Evolutionary conservation across 1,140 invertebrate species (phyloP).

Genomic region (Diabrotica virgifera): DNA sequence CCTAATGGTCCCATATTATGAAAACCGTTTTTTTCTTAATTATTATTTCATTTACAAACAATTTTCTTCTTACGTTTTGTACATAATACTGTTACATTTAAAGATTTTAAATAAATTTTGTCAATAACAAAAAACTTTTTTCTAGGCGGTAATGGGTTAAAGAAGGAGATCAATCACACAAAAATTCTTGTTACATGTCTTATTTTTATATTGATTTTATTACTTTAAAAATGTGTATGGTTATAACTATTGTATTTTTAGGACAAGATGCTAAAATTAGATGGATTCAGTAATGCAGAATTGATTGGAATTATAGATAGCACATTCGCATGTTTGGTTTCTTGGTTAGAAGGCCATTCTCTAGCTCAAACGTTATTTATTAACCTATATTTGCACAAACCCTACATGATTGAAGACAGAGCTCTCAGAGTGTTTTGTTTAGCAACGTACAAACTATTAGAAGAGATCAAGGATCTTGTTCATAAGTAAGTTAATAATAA

Average conservation of each 20-base stretch:
- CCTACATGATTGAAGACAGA: conserved; percentile 79
- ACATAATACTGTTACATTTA: too few species aligned
- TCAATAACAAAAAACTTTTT: too few species aligned
- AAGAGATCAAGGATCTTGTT: conserved; percentile 86
- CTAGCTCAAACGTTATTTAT: conserved; percentile 96
- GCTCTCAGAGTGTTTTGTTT: conserved; percentile 83
- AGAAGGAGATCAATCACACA: too few species aligned
- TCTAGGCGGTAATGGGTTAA: too few species aligned
- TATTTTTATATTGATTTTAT: too few species aligned
- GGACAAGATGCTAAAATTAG: conserved; percentile 76
- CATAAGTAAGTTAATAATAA: conserved; percentile 60
- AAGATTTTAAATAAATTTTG: too few species aligned
- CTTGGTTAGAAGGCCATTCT: conserved; percentile 93
- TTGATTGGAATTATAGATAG: conserved; percentile 90
- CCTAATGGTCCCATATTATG: too few species aligned
- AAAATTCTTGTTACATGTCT: too few species aligned
- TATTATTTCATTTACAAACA: too few species aligned
- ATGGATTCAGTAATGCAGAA: conserved; percentile 67
- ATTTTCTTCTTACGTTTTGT: too few species aligned
- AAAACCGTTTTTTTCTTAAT: too few species aligned
- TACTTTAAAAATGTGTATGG: too few species aligned
- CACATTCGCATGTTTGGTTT: conserved; percentile 87
- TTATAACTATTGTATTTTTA: conserved; percentile 44
- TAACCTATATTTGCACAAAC: conserved; percentile 92
- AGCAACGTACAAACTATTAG: conserved; percentile 85